phyloP scores from a whole-genome alignment of 2,113 vertebrate species.

The Columba janthina region DNA sequence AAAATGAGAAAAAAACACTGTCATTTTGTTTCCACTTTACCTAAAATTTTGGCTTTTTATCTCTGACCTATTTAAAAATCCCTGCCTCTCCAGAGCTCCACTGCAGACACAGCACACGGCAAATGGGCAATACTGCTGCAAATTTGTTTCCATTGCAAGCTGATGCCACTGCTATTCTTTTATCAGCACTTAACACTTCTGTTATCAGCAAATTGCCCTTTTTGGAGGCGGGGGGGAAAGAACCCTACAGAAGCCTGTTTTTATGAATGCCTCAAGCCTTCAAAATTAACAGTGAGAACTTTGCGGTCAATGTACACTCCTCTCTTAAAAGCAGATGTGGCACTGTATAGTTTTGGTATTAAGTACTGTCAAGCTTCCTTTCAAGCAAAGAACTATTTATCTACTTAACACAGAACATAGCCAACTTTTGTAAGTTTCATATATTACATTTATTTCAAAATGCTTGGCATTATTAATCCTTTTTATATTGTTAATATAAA shows the following conservation, averaged over 20 bases:
- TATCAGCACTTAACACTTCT: background rate
- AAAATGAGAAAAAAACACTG: background rate
- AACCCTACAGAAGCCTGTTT: background rate
- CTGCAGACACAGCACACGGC: background rate
- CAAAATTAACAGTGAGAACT: background rate
- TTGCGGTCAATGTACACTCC: conserved; percentile 7
- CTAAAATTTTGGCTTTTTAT: background rate
- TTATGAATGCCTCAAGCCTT: background rate
- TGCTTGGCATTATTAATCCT: conserved; percentile 74
- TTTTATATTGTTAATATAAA: conserved; percentile 80
- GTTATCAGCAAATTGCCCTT: background rate
- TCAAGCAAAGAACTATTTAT: conserved; percentile 62
- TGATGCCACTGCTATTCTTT: background rate
- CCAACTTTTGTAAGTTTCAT: conserved; percentile 69
- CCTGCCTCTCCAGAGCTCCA: background rate
- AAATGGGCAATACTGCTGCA: background rate
- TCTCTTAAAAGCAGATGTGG: conserved; percentile 19
- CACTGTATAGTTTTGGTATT: conserved; percentile 52
- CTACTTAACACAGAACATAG: conserved; percentile 59
- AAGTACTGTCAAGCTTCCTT: conserved; percentile 27
- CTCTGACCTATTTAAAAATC: background rate
- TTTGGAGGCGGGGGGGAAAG: background rate
- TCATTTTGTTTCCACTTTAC: background rate
- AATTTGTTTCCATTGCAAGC: background rate
- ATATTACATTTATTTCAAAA: conserved; percentile 73